A percentile compares a stretch with the other conserved stretches of the same genome.
Evolutionary conservation across 2,797 vertebrate genomes (phyloP).

Genomic region (Phrynocephalus vlangalii): DNA sequence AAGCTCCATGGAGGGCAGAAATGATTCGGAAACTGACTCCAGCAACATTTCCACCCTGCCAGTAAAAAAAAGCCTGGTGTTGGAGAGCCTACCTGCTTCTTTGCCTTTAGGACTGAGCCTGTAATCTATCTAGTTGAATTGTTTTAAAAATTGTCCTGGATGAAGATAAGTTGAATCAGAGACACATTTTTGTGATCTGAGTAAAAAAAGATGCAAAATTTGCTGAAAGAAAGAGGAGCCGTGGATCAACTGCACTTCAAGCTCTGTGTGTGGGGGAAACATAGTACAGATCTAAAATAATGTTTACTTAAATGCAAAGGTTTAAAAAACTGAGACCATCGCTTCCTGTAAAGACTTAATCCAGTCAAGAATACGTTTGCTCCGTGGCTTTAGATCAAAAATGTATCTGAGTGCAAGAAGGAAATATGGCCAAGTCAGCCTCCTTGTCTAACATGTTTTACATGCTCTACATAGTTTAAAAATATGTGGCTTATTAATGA

Average conservation of each 20-base stretch:
- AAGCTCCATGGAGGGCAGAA: no score
- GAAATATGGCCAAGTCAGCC: constrained; percentile 71
- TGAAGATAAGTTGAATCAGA: background rate
- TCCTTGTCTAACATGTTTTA: constrained; percentile 71
- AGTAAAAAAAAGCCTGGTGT: background rate
- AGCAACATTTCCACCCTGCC: background rate
- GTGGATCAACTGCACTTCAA: background rate
- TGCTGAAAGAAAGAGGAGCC: background rate
- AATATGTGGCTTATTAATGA: constrained; percentile 80
- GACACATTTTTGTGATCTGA: background rate
- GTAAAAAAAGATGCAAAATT: constrained; percentile 25
- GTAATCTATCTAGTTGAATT: background rate
- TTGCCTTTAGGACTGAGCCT: background rate
- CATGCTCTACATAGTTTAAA: constrained; percentile 77
- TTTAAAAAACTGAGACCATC: constrained; percentile 18
- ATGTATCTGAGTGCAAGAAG: constrained; percentile 49
- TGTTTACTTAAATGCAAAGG: constrained; percentile 29
- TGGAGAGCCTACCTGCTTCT: background rate
- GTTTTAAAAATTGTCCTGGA: background rate
- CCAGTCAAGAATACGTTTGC: constrained; percentile 43
- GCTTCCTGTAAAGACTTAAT: constrained; percentile 23
- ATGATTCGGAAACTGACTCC: background rate
- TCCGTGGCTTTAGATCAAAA: constrained; percentile 56
- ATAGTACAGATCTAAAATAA: constrained; percentile 19
- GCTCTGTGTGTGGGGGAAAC: background rate